These are phyloP conservation scores for Drosophila tripunctata DNA, from an alignment of 2,888 invertebrate genomes.

Conservation along the genomic window DNA sequence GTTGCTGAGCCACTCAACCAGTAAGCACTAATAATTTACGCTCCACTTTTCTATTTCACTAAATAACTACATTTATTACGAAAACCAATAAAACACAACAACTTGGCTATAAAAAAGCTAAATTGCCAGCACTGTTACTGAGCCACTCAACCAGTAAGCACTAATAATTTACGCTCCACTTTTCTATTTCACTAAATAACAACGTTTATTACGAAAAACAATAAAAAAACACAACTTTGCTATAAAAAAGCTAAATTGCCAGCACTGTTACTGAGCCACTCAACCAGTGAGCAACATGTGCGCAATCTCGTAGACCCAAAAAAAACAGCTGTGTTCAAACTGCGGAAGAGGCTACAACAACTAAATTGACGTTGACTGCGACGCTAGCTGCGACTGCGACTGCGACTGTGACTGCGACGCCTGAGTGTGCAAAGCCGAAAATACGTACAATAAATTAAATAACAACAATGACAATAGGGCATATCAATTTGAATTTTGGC, in stretches of 20 bases:
- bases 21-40: too few species aligned
- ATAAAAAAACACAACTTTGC: too few species aligned
- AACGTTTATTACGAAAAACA: too few species aligned
- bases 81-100: too few species aligned
- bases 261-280: neutral
- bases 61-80: too few species aligned
- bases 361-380: neutral
- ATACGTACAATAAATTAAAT: conserved; percentile 46
- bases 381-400: conserved; percentile 2
- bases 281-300: conserved; percentile 1
- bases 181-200: too few species aligned
- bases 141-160: neutral
- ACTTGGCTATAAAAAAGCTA: too few species aligned
- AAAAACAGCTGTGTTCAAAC: conserved; percentile 49
- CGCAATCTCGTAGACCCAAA: conserved; percentile 3
- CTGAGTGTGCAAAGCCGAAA: neutral
- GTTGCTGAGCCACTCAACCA: neutral
- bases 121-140: neutral
- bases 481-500: conserved; percentile 60
- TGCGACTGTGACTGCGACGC: conserved; percentile 14
- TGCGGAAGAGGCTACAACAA: conserved; percentile 46
- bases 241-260: neutral
- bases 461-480: conserved; percentile 36
- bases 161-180: too few species aligned
- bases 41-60: too few species aligned